phyloP scores from a whole-genome alignment of 2,113 vertebrate genomes.

The Oxygymnocypris stewartii region DNA sequence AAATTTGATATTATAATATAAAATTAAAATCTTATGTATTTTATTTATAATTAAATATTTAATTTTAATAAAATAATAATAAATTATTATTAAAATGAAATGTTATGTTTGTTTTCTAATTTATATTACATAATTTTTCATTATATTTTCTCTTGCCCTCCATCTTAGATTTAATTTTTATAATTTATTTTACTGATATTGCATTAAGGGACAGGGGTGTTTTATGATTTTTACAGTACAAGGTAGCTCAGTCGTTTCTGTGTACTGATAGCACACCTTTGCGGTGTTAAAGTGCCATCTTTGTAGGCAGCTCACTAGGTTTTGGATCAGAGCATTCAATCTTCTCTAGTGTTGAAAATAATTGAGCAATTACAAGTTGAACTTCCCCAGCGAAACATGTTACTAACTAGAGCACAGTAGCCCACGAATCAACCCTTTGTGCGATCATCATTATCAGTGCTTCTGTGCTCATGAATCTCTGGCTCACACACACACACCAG shows the following conservation, averaged over 20 bases:
- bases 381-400: conserved; percentile 23
- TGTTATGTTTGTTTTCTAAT: background rate
- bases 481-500: conserved; percentile 24
- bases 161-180: too few species aligned
- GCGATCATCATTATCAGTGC: conserved; percentile 63
- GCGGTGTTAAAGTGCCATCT: background rate
- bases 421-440: conserved; percentile 56
- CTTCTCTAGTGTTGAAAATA: conserved; percentile 19
- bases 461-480: conserved; percentile 63
- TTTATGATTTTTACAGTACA: background rate
- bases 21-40: too few species aligned
- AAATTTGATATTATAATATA: too few species aligned
- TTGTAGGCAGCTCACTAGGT: background rate
- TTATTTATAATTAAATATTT: too few species aligned
- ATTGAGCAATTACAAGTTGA: conserved; percentile 30
- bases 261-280: background rate
- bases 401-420: conserved; percentile 52
- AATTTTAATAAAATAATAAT: too few species aligned
- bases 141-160: background rate
- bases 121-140: background rate
- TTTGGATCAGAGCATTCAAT: background rate
- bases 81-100: background rate
- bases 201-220: background rate
- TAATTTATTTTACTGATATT: background rate
- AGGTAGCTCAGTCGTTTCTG: too few species aligned